phyloP scores from a whole-genome alignment of 2,888 invertebrate species.

The Notocelia uddmanniana region DNA sequence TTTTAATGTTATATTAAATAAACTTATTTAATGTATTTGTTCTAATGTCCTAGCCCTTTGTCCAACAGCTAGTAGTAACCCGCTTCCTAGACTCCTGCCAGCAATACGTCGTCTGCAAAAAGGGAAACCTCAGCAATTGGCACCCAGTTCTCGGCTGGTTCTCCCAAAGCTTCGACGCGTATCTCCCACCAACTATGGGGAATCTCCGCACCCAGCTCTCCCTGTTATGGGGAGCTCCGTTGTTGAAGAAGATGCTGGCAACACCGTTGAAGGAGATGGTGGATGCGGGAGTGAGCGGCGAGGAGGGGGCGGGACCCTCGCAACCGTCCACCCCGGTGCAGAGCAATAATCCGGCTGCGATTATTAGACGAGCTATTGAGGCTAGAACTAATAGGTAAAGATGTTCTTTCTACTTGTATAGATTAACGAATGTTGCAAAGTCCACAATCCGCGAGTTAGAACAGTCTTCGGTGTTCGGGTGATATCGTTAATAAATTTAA shows the following conservation, averaged over 20 bases:
- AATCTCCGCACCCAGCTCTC: constrained; percentile 89
- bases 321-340: constrained; percentile 80
- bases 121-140: constrained; percentile 97
- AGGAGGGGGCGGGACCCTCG: constrained; percentile 84
- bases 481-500: too few relatives aligned
- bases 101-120: constrained; percentile 95
- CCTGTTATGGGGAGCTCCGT: constrained; percentile 88
- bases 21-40: too few relatives aligned
- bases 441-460: too few relatives aligned
- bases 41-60: constrained; percentile 1
- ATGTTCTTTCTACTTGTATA: background rate
- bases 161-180: constrained; percentile 89
- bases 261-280: constrained; percentile 82
- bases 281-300: constrained; percentile 74
- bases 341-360: constrained; percentile 76
- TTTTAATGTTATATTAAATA: too few relatives aligned
- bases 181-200: constrained; percentile 90
- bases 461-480: too few relatives aligned
- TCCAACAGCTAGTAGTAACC: constrained; percentile 91
- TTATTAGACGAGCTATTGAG: constrained; percentile 80
- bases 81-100: constrained; percentile 95
- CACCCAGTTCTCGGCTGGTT: constrained; percentile 99
- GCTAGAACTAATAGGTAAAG: constrained; percentile 84
- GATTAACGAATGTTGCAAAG: too few relatives aligned
- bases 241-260: constrained; percentile 75